Conservation (phyloP, 2,888 invertebrate genomes). For the Cybosia mesomella region DNA sequence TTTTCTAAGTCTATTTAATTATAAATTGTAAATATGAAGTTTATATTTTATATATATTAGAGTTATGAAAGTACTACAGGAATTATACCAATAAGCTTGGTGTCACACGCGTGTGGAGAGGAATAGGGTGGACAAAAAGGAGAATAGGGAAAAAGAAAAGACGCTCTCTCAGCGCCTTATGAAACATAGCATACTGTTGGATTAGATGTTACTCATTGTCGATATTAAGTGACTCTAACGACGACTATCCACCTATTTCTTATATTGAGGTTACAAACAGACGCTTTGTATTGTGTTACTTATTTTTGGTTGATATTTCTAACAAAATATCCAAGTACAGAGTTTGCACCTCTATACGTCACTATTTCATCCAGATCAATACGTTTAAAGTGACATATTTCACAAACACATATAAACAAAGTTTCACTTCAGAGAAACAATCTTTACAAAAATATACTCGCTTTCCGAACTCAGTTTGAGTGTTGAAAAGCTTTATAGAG, state of each 20-base stretch:
- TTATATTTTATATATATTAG: no score
- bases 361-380: neutral
- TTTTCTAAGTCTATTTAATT: no score
- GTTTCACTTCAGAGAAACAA: neutral
- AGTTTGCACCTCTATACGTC: no score
- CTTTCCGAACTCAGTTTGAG: constrained; percentile 34
- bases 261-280: neutral
- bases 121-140: no score
- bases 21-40: no score
- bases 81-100: no score
- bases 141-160: no score
- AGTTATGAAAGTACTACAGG: no score
- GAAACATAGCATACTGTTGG: neutral
- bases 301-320: neutral
- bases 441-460: constrained; percentile 23
- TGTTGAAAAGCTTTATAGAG: constrained; percentile 43
- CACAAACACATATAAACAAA: constrained; percentile 6
- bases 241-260: neutral
- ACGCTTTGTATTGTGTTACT: neutral
- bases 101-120: no score
- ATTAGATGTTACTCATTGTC: neutral
- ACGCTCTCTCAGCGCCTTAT: no score
- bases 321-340: neutral
- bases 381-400: neutral
- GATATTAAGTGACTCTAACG: neutral